Evolutionary conservation across 37 sponge, comb jelly and placozoan genomes (phyloP).

Genomic region (Mnemiopsis leidyi): DNA sequence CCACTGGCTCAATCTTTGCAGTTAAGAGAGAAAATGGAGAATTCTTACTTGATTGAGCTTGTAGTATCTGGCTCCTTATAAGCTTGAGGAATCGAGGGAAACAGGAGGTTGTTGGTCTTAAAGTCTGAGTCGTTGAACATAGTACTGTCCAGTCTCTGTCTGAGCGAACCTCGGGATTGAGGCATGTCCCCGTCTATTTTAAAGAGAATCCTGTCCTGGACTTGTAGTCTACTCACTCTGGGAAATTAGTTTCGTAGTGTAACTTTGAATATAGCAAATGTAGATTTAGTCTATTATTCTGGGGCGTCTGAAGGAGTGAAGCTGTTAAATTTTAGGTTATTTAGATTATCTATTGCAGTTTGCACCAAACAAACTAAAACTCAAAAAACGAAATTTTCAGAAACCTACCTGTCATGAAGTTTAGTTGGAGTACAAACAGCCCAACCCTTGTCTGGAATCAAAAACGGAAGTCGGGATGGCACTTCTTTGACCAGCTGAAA

Average conservation of each 20-base stretch:
- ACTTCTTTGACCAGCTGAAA: slow-evolving; percentile 46
- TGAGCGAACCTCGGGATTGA: slow-evolving; percentile 30
- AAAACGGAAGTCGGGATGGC: slow-evolving; percentile 12
- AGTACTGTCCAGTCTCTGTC: slow-evolving; percentile 34
- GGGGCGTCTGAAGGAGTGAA: too few relatives aligned
- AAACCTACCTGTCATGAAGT: slow-evolving; percentile 20
- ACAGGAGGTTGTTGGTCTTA: slow-evolving; percentile 13
- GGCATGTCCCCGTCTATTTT: slow-evolving; percentile 26
- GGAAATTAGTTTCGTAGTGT: too few relatives aligned
- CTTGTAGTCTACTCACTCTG: slow-evolving; percentile 22
- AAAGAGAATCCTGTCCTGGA: slow-evolving; percentile 14
- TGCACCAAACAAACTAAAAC: too few relatives aligned
- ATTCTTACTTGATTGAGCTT: neutral
- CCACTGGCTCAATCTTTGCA: too few relatives aligned
- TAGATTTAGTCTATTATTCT: too few relatives aligned
- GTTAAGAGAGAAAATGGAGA: neutral
- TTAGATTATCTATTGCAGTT: too few relatives aligned
- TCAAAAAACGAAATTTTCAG: too few relatives aligned
- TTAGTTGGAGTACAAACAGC: slow-evolving; percentile 61
- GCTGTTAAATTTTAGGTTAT: too few relatives aligned
- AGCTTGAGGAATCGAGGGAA: neutral
- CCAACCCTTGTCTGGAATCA: slow-evolving; percentile 36
- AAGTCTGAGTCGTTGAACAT: slow-evolving; percentile 34
- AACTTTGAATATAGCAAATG: too few relatives aligned
- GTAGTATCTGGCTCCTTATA: neutral